These are phyloP conservation scores for Latrodectus hesperus DNA, from an alignment of 2,888 invertebrate species.

Conservation along the genomic window DNA sequence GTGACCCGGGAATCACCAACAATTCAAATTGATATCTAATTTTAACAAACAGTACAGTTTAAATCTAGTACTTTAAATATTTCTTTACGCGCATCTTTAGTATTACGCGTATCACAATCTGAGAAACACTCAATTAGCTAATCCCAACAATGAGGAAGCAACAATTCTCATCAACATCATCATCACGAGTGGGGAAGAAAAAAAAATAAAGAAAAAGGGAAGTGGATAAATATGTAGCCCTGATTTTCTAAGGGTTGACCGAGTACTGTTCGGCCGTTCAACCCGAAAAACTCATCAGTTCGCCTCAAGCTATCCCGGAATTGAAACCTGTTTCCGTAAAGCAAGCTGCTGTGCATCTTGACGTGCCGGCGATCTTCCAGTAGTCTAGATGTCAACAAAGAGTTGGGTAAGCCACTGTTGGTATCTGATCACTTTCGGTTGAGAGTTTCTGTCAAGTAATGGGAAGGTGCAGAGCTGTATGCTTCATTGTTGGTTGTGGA, in stretches of 20 bases:
- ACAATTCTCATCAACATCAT: slow-evolving; percentile 18
- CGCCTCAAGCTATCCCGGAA: slow-evolving; percentile 43
- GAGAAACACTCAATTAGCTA: too few species aligned
- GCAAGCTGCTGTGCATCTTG: too few species aligned
- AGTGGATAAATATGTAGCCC: slow-evolving; percentile 14
- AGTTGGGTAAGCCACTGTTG: not conserved
- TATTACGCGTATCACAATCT: too few species aligned
- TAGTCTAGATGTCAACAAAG: slow-evolving; percentile 26
- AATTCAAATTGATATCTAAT: too few species aligned
- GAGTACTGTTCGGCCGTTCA: slow-evolving; percentile 54
- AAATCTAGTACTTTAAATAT: too few species aligned
- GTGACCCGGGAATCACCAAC: too few species aligned
- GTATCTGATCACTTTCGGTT: too few species aligned
- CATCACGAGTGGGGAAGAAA: slow-evolving; percentile 8
- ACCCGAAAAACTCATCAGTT: slow-evolving; percentile 35
- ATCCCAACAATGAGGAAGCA: not conserved
- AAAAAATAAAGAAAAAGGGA: slow-evolving; percentile 2
- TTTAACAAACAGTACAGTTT: too few species aligned
- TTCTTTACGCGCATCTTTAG: too few species aligned
- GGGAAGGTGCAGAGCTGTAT: not conserved
- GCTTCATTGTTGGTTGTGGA: slow-evolving; percentile 6
- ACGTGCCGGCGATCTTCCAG: slow-evolving; percentile 1
- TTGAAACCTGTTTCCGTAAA: slow-evolving; percentile 51
- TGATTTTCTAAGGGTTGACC: slow-evolving; percentile 39
- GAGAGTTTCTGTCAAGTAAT: too few species aligned